phyloP scores from a whole-genome alignment of 2,888 invertebrate genomes.

The Amiota communis region DNA sequence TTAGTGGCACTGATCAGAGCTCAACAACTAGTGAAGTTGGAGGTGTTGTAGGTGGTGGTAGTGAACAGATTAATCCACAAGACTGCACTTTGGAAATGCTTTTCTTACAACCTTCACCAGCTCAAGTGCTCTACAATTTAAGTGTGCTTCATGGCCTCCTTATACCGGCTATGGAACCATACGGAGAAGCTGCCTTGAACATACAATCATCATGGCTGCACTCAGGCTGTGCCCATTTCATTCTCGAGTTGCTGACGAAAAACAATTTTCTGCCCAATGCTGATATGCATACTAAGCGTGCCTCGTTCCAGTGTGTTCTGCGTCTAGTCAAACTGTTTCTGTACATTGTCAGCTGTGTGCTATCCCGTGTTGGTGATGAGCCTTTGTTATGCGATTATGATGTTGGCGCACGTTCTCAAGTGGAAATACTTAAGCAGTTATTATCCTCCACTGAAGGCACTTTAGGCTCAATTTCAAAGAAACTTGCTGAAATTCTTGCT shows the following conservation, averaged over 20 bases:
- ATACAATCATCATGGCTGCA: slow-evolving; percentile 78
- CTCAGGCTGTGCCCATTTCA: slow-evolving; percentile 77
- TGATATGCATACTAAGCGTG: slow-evolving; percentile 83
- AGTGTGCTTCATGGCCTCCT: slow-evolving; percentile 91
- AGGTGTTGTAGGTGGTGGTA: not conserved
- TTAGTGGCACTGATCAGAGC: slow-evolving; percentile 44
- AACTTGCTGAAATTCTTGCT: slow-evolving; percentile 86
- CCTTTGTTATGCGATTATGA: slow-evolving; percentile 74
- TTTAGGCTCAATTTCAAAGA: slow-evolving; percentile 86
- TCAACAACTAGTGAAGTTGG: slow-evolving; percentile 39
- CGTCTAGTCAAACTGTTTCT: slow-evolving; percentile 91
- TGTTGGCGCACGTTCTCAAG: slow-evolving; percentile 74
- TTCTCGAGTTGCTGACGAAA: slow-evolving; percentile 87
- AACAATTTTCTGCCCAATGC: slow-evolving; percentile 87
- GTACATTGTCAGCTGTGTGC: slow-evolving; percentile 88
- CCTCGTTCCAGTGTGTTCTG: slow-evolving; percentile 90
- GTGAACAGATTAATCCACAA: slow-evolving; percentile 51
- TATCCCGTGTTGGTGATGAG: slow-evolving; percentile 78
- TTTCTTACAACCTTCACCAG: slow-evolving; percentile 82
- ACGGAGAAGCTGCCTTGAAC: slow-evolving; percentile 79
- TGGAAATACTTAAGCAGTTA: slow-evolving; percentile 85
- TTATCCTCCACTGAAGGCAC: slow-evolving; percentile 87
- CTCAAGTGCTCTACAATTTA: slow-evolving; percentile 83
- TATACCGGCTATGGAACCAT: slow-evolving; percentile 90
- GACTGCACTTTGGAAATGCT: slow-evolving; percentile 76